Conservation (phyloP, 2,797 vertebrate genomes). For the Rhinichthys osculus region DNA sequence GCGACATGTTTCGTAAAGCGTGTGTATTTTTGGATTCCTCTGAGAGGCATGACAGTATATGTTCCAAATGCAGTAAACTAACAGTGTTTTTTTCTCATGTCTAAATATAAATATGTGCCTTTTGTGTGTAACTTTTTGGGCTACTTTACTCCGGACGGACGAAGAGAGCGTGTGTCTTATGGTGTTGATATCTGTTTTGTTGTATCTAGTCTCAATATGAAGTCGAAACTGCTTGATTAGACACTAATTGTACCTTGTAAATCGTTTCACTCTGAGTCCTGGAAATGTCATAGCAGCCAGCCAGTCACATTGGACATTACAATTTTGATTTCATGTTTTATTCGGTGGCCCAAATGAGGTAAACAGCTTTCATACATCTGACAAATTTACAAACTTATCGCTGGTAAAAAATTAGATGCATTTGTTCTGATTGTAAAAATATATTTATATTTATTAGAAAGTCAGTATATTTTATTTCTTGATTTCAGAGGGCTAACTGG, state of each 20-base stretch:
- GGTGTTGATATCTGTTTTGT: background rate
- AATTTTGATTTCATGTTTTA: background rate
- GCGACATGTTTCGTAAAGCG: slow-evolving; percentile 47
- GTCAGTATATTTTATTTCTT: background rate
- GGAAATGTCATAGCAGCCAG: background rate
- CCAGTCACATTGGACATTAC: background rate
- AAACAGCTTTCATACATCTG: background rate
- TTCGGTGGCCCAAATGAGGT: too few species aligned
- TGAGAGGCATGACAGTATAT: slow-evolving; percentile 44
- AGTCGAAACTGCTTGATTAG: background rate
- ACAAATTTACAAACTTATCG: background rate
- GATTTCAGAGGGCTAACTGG: background rate
- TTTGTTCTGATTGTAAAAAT: background rate
- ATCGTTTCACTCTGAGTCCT: background rate
- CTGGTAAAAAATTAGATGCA: background rate
- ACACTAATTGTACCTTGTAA: background rate
- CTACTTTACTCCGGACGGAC: background rate
- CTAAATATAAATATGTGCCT: slow-evolving; percentile 19
- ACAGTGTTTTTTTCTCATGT: slow-evolving; percentile 2
- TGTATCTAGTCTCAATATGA: background rate
- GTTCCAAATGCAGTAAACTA: slow-evolving; percentile 17
- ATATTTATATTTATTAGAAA: background rate
- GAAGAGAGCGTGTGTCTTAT: background rate
- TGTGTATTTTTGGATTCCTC: slow-evolving; percentile 70
- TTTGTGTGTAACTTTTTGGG: background rate